Evolutionary conservation across 1,140 invertebrate genomes (phyloP).

Genomic region (Drosophila nikananu): DNA sequence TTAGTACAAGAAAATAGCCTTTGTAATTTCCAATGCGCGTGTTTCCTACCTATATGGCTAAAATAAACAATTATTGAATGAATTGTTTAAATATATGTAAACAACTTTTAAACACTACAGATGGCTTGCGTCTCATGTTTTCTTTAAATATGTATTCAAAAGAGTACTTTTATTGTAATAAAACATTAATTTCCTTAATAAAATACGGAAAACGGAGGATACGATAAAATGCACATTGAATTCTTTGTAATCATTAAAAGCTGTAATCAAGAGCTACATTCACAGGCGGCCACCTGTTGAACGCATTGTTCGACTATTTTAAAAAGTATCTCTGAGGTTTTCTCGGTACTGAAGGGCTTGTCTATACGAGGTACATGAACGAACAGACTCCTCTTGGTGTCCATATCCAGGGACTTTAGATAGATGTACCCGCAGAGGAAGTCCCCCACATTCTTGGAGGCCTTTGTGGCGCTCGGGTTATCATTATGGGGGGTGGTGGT

Average conservation of each 20-base stretch:
- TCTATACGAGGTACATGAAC: conserved; percentile 88
- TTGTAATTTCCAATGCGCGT: neutral
- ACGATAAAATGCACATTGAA: conserved; percentile 26
- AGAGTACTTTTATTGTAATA: conserved; percentile 1
- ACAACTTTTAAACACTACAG: neutral
- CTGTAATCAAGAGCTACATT: conserved; percentile 11
- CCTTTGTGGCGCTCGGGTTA: conserved; percentile 18
- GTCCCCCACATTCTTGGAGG: conserved; percentile 81
- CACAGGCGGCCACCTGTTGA: conserved; percentile 45
- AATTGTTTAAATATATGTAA: neutral
- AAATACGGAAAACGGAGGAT: neutral
- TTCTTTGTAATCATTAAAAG: neutral
- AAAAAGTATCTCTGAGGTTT: conserved; percentile 86
- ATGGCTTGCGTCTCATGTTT: neutral
- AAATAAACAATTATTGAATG: neutral
- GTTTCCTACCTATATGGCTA: neutral
- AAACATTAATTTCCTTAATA: conserved; percentile 6
- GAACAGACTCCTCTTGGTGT: conserved; percentile 86
- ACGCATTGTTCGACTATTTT: conserved; percentile 86
- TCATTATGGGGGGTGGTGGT: neutral
- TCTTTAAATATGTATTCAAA: neutral
- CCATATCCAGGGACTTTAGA: conserved; percentile 87
- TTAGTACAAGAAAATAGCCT: no score
- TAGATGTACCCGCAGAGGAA: conserved; percentile 89
- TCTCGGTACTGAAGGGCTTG: conserved; percentile 86